Percentiles rank a stretch among this genome's conserved stretches.
Evolutionary conservation across 1,140 invertebrate genomes (phyloP).

Genomic region (Eufriesea mexicana): DNA sequence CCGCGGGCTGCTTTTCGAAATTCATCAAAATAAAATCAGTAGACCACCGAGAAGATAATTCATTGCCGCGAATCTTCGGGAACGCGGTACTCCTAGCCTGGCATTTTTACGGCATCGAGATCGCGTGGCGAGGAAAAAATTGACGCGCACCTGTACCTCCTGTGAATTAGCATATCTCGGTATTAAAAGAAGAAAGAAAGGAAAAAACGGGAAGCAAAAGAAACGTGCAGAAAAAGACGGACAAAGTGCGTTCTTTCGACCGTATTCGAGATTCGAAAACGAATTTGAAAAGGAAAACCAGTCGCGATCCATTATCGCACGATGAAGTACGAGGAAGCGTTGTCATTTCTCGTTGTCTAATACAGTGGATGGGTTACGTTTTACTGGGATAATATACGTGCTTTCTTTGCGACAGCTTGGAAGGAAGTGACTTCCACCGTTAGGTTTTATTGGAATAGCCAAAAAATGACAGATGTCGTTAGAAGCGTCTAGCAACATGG

Average conservation of each 20-base stretch:
- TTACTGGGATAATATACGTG: no score
- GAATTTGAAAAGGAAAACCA: no score
- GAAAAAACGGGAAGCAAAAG: no score
- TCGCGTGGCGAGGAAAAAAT: conserved; percentile 43
- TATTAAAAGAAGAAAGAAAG: neutral
- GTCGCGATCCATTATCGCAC: neutral
- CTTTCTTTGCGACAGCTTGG: no score
- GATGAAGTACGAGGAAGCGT: neutral
- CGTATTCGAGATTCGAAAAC: conserved; percentile 1
- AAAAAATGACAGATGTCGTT: no score
- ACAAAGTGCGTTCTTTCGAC: neutral
- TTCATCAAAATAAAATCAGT: conserved; percentile 78
- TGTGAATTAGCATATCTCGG: conserved; percentile 18
- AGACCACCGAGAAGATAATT: conserved; percentile 71
- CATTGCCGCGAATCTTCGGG: conserved; percentile 51
- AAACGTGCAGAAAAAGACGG: no score
- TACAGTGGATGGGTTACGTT: no score
- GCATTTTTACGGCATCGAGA: conserved; percentile 50
- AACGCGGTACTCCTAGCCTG: conserved; percentile 21
- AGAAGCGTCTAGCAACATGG: no score
- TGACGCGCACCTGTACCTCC: conserved; percentile 33
- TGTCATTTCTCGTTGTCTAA: no score
- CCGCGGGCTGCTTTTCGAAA: conserved; percentile 75
- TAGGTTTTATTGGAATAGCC: no score
- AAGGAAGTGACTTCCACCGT: no score